Percentiles rank a stretch among this genome's conserved stretches.
These are phyloP conservation scores for Copsychus sechellarum DNA, from an alignment of 2,113 vertebrate species.

Conservation along the genomic window DNA sequence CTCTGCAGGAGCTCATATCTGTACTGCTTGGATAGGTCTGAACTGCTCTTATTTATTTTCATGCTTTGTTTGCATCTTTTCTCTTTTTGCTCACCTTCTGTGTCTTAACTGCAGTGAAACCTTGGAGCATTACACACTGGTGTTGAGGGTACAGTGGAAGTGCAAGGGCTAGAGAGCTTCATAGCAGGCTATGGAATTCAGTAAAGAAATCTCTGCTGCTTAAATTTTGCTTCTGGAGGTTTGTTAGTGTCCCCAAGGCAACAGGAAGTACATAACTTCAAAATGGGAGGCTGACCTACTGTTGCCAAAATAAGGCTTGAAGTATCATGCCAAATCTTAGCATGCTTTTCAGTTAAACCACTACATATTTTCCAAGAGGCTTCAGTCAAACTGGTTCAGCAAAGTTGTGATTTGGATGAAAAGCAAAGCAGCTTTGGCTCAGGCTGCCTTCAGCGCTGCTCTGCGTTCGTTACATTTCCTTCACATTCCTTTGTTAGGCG, in stretches of 20 bases:
- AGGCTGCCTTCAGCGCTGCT: accelerated
- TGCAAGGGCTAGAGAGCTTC: not conserved
- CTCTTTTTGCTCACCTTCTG: not conserved
- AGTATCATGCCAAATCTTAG: not conserved
- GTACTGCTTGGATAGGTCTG: not conserved
- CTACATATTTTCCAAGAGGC: not conserved
- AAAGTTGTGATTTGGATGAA: not conserved
- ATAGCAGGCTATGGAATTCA: not conserved
- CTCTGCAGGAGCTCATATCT: not conserved
- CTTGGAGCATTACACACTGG: accelerated
- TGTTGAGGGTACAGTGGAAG: not conserved
- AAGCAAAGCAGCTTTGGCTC: not conserved
- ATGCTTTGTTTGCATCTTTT: not conserved
- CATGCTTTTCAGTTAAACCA: not conserved
- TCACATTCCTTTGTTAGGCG: accelerated
- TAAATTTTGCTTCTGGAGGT: not conserved
- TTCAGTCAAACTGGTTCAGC: not conserved
- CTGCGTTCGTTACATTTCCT: accelerated
- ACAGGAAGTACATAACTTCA: not conserved
- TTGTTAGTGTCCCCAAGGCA: not conserved
- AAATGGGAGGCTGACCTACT: not conserved
- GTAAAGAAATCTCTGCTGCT: not conserved
- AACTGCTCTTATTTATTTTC: not conserved
- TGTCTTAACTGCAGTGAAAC: not conserved
- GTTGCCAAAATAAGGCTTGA: not conserved